Conservation (phyloP, 2,888 invertebrate genomes). For the Morinoia aosen region DNA sequence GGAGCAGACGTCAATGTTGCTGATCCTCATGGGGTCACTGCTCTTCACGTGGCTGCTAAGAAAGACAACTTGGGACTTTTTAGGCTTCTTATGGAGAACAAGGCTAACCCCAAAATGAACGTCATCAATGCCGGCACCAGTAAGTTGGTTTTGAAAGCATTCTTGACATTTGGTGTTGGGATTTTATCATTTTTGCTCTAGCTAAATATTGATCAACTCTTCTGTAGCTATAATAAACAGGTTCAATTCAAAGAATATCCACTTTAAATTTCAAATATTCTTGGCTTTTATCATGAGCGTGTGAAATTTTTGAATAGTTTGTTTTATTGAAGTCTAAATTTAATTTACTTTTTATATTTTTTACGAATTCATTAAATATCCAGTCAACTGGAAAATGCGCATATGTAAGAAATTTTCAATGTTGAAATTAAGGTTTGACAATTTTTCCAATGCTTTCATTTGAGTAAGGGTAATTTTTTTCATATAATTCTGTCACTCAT, state of each 20-base stretch:
- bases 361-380: background rate
- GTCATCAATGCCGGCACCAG: slow-evolving; percentile 61
- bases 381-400: background rate
- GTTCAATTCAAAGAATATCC: background rate
- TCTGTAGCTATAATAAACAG: background rate
- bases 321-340: background rate
- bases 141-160: slow-evolving; percentile 35
- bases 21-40: slow-evolving; percentile 66
- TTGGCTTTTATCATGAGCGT: background rate
- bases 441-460: background rate
- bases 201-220: background rate
- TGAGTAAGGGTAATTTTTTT: background rate
- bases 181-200: background rate
- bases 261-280: background rate
- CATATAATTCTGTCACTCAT: too few species aligned
- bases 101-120: slow-evolving; percentile 66
- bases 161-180: background rate
- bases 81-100: slow-evolving; percentile 60
- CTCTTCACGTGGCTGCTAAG: slow-evolving; percentile 63
- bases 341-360: background rate
- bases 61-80: slow-evolving; percentile 59
- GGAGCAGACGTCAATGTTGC: slow-evolving; percentile 65
- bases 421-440: background rate
- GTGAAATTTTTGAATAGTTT: too few species aligned
- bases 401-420: background rate